Percentiles rank a stretch among this genome's conserved stretches.
Evolutionary conservation across 1,140 invertebrate species (phyloP).

Genomic region (Mylabris phalerata): DNA sequence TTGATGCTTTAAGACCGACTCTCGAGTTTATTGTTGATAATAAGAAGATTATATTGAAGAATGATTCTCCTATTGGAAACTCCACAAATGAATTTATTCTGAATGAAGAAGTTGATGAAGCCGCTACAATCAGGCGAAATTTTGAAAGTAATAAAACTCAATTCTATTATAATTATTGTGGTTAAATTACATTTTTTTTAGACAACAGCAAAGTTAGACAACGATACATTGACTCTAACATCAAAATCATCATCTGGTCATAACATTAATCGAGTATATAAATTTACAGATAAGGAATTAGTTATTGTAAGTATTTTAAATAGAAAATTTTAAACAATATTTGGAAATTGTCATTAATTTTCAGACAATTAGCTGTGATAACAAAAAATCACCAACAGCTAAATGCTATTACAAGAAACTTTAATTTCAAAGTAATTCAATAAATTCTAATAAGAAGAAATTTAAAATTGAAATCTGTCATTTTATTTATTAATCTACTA

Average conservation of each 20-base stretch:
- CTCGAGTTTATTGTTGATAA: conserved; percentile 8
- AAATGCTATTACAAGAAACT: no score
- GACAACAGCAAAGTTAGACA: conserved; percentile 35
- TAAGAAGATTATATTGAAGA: conserved; percentile 10
- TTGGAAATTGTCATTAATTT: not conserved
- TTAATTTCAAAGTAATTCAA: no score
- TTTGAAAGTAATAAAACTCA: conserved; percentile 2
- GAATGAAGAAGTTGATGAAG: conserved; percentile 10
- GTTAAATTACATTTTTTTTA: no score
- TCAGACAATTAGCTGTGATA: not conserved
- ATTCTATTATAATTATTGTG: not conserved
- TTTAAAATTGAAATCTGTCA: no score
- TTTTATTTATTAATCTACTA: no score
- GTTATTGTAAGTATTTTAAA: conserved; percentile 46
- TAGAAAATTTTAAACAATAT: not conserved
- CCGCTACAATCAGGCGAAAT: conserved; percentile 1
- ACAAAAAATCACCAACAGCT: not conserved
- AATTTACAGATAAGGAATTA: conserved; percentile 48
- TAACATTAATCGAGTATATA: conserved; percentile 38
- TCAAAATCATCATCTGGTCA: conserved; percentile 44
- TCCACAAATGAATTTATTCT: not conserved
- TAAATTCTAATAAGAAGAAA: no score
- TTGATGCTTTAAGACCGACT: conserved; percentile 8
- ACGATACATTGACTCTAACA: conserved; percentile 45
- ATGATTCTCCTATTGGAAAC: conserved; percentile 6